These are phyloP conservation scores for Stenoptilia bipunctidactyla DNA, from an alignment of 2,888 invertebrate genomes.

Conservation along the genomic window DNA sequence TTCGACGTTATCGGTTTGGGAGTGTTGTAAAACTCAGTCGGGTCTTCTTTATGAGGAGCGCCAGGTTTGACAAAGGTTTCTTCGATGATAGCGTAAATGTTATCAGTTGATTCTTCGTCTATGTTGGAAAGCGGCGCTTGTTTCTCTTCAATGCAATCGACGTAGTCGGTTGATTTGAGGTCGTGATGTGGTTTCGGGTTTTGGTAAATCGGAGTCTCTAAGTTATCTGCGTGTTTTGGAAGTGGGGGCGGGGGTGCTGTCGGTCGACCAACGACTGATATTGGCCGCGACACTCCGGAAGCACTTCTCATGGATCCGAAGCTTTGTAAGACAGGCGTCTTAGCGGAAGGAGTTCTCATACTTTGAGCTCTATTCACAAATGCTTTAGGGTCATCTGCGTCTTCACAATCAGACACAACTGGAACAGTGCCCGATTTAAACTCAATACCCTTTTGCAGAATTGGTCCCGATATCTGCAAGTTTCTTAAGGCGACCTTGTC, in stretches of 20 bases:
- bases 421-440: constrained; percentile 72
- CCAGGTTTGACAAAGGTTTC: constrained; percentile 73
- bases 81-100: constrained; percentile 90
- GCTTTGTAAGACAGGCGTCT: constrained; percentile 76
- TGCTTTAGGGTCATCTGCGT: constrained; percentile 64
- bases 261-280: constrained; percentile 81
- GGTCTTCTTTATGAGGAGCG: constrained; percentile 38
- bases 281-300: constrained; percentile 75
- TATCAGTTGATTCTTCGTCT: constrained; percentile 76
- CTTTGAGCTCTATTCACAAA: constrained; percentile 85
- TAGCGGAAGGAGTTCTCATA: constrained; percentile 75
- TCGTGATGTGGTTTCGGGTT: constrained; percentile 52
- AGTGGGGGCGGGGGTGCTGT: constrained; percentile 83
- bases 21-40: constrained; percentile 60
- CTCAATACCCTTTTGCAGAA: constrained; percentile 78
- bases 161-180: constrained; percentile 76
- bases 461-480: constrained; percentile 87
- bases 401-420: constrained; percentile 64
- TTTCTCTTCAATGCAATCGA: constrained; percentile 82
- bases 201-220: constrained; percentile 62
- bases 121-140: constrained; percentile 74
- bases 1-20: constrained; percentile 50
- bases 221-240: constrained; percentile 43
- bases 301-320: constrained; percentile 89
- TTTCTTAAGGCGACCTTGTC: constrained; percentile 81